Conservation (phyloP, 2,797 vertebrate species). For the Microctenopoma steveboyesi region DNA sequence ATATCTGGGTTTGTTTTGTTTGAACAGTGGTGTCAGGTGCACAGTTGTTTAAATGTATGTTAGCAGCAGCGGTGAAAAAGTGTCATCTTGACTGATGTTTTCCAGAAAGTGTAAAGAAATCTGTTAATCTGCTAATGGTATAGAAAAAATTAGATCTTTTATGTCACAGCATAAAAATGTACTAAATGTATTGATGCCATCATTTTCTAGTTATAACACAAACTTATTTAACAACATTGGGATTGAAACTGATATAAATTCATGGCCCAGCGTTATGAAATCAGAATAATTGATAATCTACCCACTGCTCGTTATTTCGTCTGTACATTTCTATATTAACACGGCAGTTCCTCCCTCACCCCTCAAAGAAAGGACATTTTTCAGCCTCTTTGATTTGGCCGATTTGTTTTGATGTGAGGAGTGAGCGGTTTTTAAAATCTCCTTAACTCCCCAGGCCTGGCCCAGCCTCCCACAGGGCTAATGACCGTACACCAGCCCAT, state of each 20-base stretch:
- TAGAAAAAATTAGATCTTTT: constrained; percentile 25
- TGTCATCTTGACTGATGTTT: constrained; percentile 7
- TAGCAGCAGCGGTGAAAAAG: constrained; percentile 12
- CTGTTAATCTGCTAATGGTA: constrained; percentile 46
- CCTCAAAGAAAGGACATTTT: constrained; percentile 65
- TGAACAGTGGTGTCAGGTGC: constrained; percentile 2
- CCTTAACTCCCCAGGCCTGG: constrained; percentile 77
- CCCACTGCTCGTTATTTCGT: constrained; percentile 12
- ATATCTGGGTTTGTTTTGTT: constrained; percentile 13
- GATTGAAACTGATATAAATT: constrained; percentile 29
- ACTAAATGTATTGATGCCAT: constrained; percentile 39
- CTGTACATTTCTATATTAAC: background rate
- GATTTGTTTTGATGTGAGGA: constrained; percentile 84
- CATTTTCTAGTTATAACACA: constrained; percentile 40
- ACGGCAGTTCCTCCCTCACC: constrained; percentile 37
- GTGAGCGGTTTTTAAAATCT: constrained; percentile 84
- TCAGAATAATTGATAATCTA: constrained; percentile 2
- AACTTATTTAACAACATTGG: constrained; percentile 27
- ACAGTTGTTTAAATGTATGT: constrained; percentile 10
- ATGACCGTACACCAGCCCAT: constrained; percentile 72
- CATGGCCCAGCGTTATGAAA: background rate
- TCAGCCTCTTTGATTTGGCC: constrained; percentile 79
- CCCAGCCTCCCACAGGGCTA: constrained; percentile 78
- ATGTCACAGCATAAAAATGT: constrained; percentile 36
- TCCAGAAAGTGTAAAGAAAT: constrained; percentile 7